Base-by-base conservation (phyloP, 2,113 vertebrate genomes). In the Macquaria ambigua region DNA sequence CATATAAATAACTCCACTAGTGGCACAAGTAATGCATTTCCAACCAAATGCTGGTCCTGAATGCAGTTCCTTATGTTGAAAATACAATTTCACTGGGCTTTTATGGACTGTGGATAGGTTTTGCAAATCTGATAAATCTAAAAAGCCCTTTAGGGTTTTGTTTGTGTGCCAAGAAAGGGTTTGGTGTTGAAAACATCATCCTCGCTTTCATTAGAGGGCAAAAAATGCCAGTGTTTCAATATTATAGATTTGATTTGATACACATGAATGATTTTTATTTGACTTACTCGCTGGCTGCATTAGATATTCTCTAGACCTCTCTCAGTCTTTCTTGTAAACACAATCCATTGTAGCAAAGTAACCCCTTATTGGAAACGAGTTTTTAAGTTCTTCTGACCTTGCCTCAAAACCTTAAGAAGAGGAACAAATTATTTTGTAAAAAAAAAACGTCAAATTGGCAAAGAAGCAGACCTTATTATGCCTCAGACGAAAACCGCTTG, bases 321-420 rank as follows among this genome's bases (percentile, higher is more conserved):
- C 56, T 41, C 6, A 11, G 53, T 46, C 21, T 83, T 75, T 58
- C 50, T 53, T 82, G 37, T 50, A n/a, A 74, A 62, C 58, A 52
- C 61, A 66, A 43, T 68, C 61, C 16, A n/a, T 66, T 81, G 50
- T 63, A 71, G 62, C 50, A 55, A 69, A 59, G 74, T 52, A 71
- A 80, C 14, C 37, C 14, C 25, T 58, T 37, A 15, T 71, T 75
- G 43, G 4, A 56, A 74, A 43, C 74, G n/a, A 74, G n/a, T 62
- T 84, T 77, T 61, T 3, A 23, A 72, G 64, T 71, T 72, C n/a
- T 71, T 67, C 59, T 84, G 63, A 87, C 48, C 62, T 79, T 81
- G 63, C 46, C 63, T 89, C 43, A 74, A 59, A 88, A 50, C 48
- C 52, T 50, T 62, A 8, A 52, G 39, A 28, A 64, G 28, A 69